phyloP scores from a whole-genome alignment of 2,113 vertebrate species.

The Sitta europaea region DNA sequence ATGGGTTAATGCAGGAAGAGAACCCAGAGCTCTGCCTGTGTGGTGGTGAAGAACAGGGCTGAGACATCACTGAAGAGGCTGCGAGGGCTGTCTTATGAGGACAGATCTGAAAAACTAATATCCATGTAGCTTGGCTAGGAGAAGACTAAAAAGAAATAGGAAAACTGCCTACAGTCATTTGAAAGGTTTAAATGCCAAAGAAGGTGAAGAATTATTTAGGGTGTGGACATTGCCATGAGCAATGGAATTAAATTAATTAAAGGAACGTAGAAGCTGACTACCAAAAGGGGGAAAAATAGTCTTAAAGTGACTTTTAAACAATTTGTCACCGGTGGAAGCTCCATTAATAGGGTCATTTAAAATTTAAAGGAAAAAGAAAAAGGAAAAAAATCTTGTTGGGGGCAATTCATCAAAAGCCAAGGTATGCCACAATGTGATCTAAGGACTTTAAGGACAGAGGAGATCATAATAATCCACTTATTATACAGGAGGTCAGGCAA shows the following conservation, averaged over 20 bases:
- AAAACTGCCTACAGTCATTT: background rate
- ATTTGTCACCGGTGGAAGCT: background rate
- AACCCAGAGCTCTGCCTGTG: background rate
- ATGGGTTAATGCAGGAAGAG: background rate
- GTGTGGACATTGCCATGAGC: slow-evolving; percentile 35
- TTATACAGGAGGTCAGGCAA: background rate
- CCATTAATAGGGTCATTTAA: slow-evolving; percentile 60
- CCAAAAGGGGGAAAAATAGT: background rate
- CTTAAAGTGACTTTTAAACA: slow-evolving; percentile 17
- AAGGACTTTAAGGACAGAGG: background rate
- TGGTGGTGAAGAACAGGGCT: background rate
- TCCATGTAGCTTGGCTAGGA: background rate
- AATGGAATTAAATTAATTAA: slow-evolving; percentile 40
- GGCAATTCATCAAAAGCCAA: slow-evolving; percentile 51
- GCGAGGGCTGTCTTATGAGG: background rate
- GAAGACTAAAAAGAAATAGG: background rate
- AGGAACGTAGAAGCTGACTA: background rate
- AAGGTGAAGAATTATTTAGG: slow-evolving; percentile 52
- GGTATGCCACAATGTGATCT: background rate
- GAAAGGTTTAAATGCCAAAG: slow-evolving; percentile 33
- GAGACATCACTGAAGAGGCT: background rate
- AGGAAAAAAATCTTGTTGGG: slow-evolving; percentile 42
- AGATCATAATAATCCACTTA: slow-evolving; percentile 16
- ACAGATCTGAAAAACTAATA: background rate
- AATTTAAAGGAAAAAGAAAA: background rate